Evolutionary conservation across 2,113 vertebrate genomes (phyloP).

Genomic region (Cyprinodon variegatus): DNA sequence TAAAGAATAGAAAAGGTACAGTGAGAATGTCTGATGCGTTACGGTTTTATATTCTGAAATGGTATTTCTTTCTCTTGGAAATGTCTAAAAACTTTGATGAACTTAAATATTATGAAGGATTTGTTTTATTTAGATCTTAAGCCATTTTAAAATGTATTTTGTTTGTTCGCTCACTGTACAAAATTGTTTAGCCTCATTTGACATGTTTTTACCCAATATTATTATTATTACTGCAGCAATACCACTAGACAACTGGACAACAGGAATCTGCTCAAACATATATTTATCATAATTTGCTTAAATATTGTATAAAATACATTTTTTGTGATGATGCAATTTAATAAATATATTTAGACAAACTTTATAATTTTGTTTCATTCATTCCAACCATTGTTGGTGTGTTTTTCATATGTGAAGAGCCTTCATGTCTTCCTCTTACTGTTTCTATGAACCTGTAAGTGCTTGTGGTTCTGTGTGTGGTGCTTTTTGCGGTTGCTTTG

Average conservation of each 20-base stretch:
- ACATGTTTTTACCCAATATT: neutral
- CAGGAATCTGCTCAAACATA: too few species aligned
- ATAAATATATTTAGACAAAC: constrained; percentile 7
- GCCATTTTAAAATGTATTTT: too few species aligned
- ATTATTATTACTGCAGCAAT: neutral
- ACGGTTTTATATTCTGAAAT: neutral
- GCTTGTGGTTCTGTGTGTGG: constrained; percentile 77
- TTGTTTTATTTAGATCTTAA: neutral
- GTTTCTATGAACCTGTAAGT: constrained; percentile 32
- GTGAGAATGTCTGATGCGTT: neutral
- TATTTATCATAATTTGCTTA: neutral
- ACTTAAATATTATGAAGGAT: neutral
- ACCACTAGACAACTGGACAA: neutral
- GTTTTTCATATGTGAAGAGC: neutral
- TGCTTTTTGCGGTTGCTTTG: constrained; percentile 79
- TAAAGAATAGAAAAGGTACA: too few species aligned
- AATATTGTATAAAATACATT: neutral
- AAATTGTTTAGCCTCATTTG: too few species aligned
- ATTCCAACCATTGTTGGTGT: neutral
- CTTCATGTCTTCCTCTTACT: constrained; percentile 7
- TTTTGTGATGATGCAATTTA: neutral
- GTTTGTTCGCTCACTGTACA: neutral
- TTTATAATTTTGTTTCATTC: neutral
- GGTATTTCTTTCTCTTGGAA: neutral
- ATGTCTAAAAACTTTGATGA: neutral